Evolutionary conservation across 2,888 invertebrate species (phyloP).

Genomic region (Oxyteleia sp.): DNA sequence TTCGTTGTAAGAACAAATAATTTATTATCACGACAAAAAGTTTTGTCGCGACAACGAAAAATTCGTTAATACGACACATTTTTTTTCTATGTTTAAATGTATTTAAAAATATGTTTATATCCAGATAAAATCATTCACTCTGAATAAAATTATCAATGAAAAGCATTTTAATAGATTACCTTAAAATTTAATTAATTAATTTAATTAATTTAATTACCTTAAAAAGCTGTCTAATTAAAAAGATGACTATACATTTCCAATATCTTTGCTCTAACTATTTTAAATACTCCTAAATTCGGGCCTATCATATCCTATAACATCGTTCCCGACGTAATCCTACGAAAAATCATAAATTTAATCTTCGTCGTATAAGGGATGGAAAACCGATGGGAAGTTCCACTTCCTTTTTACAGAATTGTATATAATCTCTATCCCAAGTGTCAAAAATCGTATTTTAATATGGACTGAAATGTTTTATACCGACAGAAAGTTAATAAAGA

Average conservation of each 20-base stretch:
- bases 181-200: too few relatives aligned
- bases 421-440: constrained; percentile 40
- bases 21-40: too few relatives aligned
- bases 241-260: not conserved
- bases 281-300: constrained; percentile 10
- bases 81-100: too few relatives aligned
- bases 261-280: not conserved
- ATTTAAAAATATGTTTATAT: too few relatives aligned
- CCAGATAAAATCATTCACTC: too few relatives aligned
- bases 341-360: constrained; percentile 56
- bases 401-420: constrained; percentile 47
- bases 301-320: constrained; percentile 22
- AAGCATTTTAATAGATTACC: too few relatives aligned
- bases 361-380: constrained; percentile 24
- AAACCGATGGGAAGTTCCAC: constrained; percentile 30
- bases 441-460: constrained; percentile 62
- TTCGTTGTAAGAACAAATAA: too few relatives aligned
- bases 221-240: not conserved
- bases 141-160: too few relatives aligned
- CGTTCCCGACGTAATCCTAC: constrained; percentile 32
- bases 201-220: too few relatives aligned
- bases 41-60: too few relatives aligned
- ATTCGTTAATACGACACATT: too few relatives aligned
- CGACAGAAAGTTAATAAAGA: constrained; percentile 58
- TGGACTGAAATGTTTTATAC: constrained; percentile 45